phyloP scores from a whole-genome alignment of 2,797 vertebrate species.

The Protonibea diacanthus region DNA sequence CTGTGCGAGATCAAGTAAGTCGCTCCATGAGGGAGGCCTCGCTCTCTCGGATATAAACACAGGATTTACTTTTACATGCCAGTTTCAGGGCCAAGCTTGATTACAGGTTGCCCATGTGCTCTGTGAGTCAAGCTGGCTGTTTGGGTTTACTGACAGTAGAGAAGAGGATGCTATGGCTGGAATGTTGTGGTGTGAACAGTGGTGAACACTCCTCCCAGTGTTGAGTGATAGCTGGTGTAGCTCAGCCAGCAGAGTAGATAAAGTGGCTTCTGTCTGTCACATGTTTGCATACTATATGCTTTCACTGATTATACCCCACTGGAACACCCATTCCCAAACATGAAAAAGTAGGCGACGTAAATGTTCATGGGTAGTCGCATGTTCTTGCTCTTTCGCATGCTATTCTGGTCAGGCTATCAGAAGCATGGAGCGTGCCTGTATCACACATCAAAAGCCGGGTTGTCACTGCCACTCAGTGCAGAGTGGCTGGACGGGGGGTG shows the following conservation, averaged over 20 bases:
- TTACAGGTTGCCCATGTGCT: constrained; percentile 80
- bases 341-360: constrained; percentile 51
- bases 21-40: constrained; percentile 70
- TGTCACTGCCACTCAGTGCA: constrained; percentile 57
- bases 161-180: constrained; percentile 82
- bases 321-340: constrained; percentile 55
- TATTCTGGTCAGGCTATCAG: constrained; percentile 76
- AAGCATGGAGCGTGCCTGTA: constrained; percentile 39
- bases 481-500: constrained; percentile 13
- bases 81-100: constrained; percentile 70
- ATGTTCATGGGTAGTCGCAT: constrained; percentile 47
- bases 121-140: constrained; percentile 72
- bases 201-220: constrained; percentile 74
- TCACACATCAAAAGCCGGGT: constrained; percentile 49
- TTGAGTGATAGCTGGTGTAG: constrained; percentile 68
- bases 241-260: constrained; percentile 64
- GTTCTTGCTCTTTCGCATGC: constrained; percentile 59
- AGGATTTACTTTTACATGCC: constrained; percentile 73
- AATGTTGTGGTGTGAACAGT: constrained; percentile 81
- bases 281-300: constrained; percentile 62
- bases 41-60: constrained; percentile 72
- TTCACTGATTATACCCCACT: constrained; percentile 60
- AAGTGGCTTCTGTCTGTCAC: constrained; percentile 75
- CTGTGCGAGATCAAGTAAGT: constrained; percentile 69
- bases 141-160: constrained; percentile 80